These are phyloP conservation scores for Fragum sueziense DNA, from an alignment of 2,888 invertebrate genomes.

Conservation along the genomic window DNA sequence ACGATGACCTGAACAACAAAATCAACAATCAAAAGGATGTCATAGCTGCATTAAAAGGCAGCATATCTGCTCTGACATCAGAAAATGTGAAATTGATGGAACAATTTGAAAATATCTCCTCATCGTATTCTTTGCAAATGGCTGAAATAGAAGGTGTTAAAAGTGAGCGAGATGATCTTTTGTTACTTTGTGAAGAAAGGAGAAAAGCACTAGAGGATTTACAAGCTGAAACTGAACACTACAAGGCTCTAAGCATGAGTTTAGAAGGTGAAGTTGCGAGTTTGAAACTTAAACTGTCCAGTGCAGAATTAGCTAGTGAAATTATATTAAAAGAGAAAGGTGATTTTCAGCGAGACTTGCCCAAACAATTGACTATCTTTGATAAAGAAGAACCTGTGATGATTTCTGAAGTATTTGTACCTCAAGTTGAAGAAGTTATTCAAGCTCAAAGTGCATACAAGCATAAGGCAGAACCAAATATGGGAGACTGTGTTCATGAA, in stretches of 20 bases:
- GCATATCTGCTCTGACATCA: constrained; percentile 47
- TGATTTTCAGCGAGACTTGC: not conserved
- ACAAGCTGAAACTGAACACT: constrained; percentile 20
- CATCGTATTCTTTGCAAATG: constrained; percentile 25
- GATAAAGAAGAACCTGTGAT: not conserved
- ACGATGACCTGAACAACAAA: constrained; percentile 68
- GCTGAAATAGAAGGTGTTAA: constrained; percentile 32
- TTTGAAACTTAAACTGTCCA: constrained; percentile 19
- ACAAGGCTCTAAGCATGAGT: not conserved
- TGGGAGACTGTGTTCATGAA: not conserved
- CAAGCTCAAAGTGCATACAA: not conserved
- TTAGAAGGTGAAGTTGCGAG: constrained; percentile 20
- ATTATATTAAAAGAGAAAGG: constrained; percentile 18
- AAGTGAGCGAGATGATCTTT: constrained; percentile 23
- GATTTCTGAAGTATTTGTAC: constrained; percentile 12
- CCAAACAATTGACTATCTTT: not conserved
- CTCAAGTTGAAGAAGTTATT: not conserved
- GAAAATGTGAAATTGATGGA: constrained; percentile 61
- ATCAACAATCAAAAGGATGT: constrained; percentile 67
- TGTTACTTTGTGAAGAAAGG: constrained; percentile 12
- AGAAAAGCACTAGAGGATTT: not conserved
- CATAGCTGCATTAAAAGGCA: constrained; percentile 58
- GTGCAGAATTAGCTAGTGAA: constrained; percentile 6
- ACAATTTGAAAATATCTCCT: constrained; percentile 38
- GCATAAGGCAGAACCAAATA: not conserved